These are phyloP conservation scores for Python bivittatus DNA, from an alignment of 2,113 vertebrate genomes.

Conservation along the genomic window DNA sequence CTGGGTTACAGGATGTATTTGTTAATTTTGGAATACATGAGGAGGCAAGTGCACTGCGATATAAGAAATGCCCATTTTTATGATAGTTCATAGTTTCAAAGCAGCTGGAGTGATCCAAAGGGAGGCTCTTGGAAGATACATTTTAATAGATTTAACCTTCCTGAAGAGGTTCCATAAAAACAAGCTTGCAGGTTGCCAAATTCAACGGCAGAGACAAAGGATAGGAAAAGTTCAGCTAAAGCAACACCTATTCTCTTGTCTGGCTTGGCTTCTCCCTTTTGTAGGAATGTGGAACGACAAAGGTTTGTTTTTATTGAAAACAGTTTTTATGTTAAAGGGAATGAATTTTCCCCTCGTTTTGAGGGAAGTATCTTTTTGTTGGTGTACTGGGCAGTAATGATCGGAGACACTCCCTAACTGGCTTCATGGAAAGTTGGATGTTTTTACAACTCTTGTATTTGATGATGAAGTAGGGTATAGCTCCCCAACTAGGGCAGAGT, in stretches of 20 bases:
- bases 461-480: neutral
- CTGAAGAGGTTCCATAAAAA: conserved; percentile 14
- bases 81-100: neutral
- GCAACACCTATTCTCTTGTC: conserved; percentile 25
- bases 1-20: neutral
- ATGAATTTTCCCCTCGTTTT: neutral
- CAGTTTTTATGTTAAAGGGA: conserved; percentile 9
- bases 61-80: neutral
- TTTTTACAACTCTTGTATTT: conserved; percentile 3
- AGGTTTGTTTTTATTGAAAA: neutral
- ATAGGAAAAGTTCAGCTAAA: conserved; percentile 15
- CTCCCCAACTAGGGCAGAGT: neutral
- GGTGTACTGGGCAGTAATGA: neutral
- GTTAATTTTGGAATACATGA: neutral
- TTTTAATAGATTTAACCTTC: conserved; percentile 11
- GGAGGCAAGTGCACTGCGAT: neutral
- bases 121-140: conserved; percentile 18
- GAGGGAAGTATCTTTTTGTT: neutral
- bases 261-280: neutral
- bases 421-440: neutral
- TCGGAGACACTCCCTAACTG: neutral
- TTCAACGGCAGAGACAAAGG: conserved; percentile 10
- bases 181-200: conserved; percentile 8
- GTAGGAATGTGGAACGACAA: conserved; percentile 9
- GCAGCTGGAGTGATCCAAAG: conserved; percentile 24